Percentiles rank a stretch among this genome's conserved stretches.
phyloP scores from a whole-genome alignment of 2,888 invertebrate species.

The Lithosia quadra region DNA sequence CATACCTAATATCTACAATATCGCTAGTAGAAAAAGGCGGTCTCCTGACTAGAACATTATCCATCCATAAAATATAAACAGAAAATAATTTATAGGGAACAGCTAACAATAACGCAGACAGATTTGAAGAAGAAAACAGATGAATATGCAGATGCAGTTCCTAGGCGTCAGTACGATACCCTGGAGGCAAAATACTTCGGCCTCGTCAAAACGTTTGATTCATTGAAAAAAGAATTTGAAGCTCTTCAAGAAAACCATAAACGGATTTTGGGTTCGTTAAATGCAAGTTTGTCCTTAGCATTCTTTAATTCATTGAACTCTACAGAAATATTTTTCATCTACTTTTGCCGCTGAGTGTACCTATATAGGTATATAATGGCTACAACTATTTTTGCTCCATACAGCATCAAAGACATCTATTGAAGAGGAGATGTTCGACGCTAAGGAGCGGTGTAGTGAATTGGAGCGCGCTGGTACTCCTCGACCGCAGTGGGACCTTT shows the following conservation, averaged over 20 bases:
- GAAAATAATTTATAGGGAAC: conserved; percentile 65
- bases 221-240: conserved; percentile 57
- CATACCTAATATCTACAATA: too few species aligned
- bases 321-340: too few species aligned
- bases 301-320: too few species aligned
- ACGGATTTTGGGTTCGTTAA: conserved; percentile 63
- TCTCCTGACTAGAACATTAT: too few species aligned
- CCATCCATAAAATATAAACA: background rate
- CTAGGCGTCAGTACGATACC: conserved; percentile 73
- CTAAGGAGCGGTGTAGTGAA: conserved; percentile 77
- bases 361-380: too few species aligned
- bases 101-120: conserved; percentile 71
- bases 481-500: conserved; percentile 81
- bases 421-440: conserved; percentile 75
- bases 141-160: conserved; percentile 79
- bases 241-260: conserved; percentile 64
- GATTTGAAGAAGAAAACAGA: conserved; percentile 74
- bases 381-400: background rate
- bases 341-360: too few species aligned
- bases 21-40: too few species aligned
- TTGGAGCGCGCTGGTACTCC: conserved; percentile 82
- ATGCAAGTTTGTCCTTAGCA: too few species aligned
- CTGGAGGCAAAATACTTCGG: conserved; percentile 66
- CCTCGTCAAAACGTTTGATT: conserved; percentile 55
- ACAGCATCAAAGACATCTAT: conserved; percentile 67